Conservation (phyloP, 2,888 invertebrate genomes). For the Drosophila conformis region DNA sequence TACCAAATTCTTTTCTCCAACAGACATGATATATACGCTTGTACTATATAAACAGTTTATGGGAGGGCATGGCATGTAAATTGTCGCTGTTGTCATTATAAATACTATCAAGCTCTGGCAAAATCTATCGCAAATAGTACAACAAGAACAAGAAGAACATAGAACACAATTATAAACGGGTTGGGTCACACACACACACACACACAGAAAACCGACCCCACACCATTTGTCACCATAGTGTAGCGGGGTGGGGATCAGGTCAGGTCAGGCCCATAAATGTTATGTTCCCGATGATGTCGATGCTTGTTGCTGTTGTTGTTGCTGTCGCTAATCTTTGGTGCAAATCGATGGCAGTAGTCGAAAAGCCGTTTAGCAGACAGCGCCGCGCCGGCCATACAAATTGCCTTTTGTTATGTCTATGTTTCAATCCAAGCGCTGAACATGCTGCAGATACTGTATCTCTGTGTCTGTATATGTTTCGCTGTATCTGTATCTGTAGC, state of each 20-base stretch:
- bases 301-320: conserved; percentile 27
- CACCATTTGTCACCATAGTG: conserved; percentile 21
- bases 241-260: conserved; percentile 62
- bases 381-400: conserved; percentile 51
- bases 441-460: conserved; percentile 38
- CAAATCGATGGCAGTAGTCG: conserved; percentile 63
- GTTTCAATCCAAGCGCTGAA: conserved; percentile 49
- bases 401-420: conserved; percentile 71
- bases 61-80: conserved; percentile 60
- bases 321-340: conserved; percentile 61
- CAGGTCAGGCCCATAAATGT: conserved; percentile 80
- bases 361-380: conserved; percentile 64
- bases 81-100: conserved; percentile 66
- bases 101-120: conserved; percentile 64
- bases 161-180: conserved; percentile 66
- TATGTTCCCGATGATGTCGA: conserved; percentile 56
- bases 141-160: conserved; percentile 29
- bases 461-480: conserved; percentile 31
- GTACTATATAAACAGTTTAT: conserved; percentile 9
- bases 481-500: conserved; percentile 30
- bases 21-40: not conserved
- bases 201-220: conserved; percentile 27
- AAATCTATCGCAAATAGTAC: conserved; percentile 42
- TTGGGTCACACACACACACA: conserved; percentile 48
- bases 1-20: conserved; percentile 6